Evolutionary conservation across 2,113 vertebrate species (phyloP).

Genomic region (Bufo gargarizans): DNA sequence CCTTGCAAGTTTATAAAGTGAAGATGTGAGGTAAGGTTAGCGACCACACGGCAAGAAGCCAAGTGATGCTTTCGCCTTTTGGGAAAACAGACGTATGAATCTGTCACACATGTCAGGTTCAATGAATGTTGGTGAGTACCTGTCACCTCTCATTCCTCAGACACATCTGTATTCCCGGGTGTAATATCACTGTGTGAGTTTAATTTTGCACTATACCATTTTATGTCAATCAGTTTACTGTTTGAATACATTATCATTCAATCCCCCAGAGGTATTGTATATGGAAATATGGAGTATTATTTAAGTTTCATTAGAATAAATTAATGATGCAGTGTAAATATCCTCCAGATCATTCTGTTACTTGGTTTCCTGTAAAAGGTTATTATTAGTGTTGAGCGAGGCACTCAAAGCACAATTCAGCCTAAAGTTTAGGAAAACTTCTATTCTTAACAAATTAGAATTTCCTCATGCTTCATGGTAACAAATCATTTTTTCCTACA

Average conservation of each 20-base stretch:
- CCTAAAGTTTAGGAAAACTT: too few species aligned
- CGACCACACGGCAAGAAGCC: neutral
- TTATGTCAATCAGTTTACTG: neutral
- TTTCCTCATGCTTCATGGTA: too few species aligned
- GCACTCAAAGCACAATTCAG: too few species aligned
- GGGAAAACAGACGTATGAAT: slow-evolving; percentile 26
- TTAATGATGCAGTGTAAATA: too few species aligned
- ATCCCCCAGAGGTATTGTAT: neutral
- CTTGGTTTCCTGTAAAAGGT: too few species aligned
- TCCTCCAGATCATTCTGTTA: too few species aligned
- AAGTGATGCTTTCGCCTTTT: slow-evolving; percentile 13
- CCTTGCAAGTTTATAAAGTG: neutral
- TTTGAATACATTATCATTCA: neutral
- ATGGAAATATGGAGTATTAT: neutral
- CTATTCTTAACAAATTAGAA: too few species aligned
- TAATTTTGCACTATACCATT: neutral
- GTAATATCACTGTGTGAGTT: neutral
- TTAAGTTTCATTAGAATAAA: neutral
- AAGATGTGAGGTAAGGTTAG: slow-evolving; percentile 18
- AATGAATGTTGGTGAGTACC: slow-evolving; percentile 18
- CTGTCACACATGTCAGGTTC: slow-evolving; percentile 36
- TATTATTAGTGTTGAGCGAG: too few species aligned
- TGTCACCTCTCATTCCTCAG: slow-evolving; percentile 33
- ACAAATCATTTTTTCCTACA: too few species aligned
- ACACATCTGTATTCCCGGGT: neutral